Conservation (phyloP, 2,113 vertebrate species). For the Buteo buteo region DNA sequence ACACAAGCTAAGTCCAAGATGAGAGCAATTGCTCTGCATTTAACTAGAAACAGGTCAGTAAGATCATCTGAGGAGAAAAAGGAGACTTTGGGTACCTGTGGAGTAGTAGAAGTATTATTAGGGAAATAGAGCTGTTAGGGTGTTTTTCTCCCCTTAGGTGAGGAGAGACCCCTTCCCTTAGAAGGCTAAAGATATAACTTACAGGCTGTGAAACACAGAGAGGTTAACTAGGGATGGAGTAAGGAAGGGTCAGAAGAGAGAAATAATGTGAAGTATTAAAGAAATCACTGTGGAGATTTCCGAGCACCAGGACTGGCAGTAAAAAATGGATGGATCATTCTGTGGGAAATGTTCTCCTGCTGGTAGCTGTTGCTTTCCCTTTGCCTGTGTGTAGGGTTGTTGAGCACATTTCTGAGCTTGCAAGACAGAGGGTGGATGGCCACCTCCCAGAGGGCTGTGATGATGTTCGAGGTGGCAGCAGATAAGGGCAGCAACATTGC, state of each 20-base stretch:
- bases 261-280: not conserved
- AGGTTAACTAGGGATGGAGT: not conserved
- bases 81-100: not conserved
- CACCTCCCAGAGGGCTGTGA: not conserved
- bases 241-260: not conserved
- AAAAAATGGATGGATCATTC: not conserved
- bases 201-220: not conserved
- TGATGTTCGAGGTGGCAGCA: not conserved
- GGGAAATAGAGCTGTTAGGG: not conserved
- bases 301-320: not conserved
- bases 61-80: not conserved
- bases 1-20: not conserved
- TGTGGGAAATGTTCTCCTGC: not conserved
- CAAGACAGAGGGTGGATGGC: fast-evolving
- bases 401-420: not conserved
- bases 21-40: not conserved
- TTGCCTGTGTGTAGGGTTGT: not conserved
- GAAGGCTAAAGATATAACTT: not conserved
- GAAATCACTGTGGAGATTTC: not conserved
- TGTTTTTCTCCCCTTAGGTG: not conserved
- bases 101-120: not conserved
- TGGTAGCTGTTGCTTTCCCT: not conserved
- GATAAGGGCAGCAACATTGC: not conserved
- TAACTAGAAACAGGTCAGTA: not conserved
- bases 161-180: too few species aligned